A percentile compares a stretch with the other conserved stretches of the same genome.
Evolutionary conservation across 2,113 vertebrate species (phyloP).

Genomic region (Thermophis baileyi): DNA sequence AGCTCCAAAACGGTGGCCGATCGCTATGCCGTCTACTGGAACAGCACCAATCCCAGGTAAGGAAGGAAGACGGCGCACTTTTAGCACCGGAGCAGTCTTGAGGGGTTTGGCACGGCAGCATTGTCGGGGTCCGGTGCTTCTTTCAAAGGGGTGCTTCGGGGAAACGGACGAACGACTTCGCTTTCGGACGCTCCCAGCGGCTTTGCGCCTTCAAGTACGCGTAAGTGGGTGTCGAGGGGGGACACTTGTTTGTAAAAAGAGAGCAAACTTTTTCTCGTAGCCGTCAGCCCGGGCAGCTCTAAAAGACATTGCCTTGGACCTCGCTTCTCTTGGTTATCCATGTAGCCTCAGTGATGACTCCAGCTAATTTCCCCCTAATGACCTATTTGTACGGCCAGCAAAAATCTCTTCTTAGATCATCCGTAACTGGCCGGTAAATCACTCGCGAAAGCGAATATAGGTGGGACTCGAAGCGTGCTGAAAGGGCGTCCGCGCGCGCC

Average conservation of each 20-base stretch:
- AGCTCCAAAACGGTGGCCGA: slow-evolving; percentile 95
- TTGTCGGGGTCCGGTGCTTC: neutral
- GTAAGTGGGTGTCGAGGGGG: neutral
- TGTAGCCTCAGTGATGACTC: neutral
- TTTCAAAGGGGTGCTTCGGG: neutral
- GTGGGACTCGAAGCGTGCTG: neutral
- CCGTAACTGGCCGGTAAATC: neutral
- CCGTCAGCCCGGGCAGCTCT: neutral
- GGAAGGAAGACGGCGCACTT: slow-evolving; percentile 13
- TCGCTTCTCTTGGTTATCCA: neutral
- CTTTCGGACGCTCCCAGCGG: neutral
- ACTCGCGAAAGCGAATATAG: neutral
- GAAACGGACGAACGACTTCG: neutral
- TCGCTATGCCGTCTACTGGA: slow-evolving; percentile 98
- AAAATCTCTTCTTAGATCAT: neutral
- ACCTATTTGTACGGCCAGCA: neutral
- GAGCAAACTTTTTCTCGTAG: slow-evolving; percentile 9
- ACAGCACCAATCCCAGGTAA: slow-evolving; percentile 94
- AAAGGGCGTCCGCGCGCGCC: neutral
- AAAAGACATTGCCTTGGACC: neutral
- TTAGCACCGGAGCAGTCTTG: neutral
- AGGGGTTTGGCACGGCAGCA: neutral
- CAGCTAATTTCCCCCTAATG: neutral
- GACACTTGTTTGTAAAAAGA: neutral
- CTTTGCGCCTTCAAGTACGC: neutral